Evolutionary conservation across 2,113 vertebrate genomes (phyloP).

Genomic region (Aphyosemion australe): DNA sequence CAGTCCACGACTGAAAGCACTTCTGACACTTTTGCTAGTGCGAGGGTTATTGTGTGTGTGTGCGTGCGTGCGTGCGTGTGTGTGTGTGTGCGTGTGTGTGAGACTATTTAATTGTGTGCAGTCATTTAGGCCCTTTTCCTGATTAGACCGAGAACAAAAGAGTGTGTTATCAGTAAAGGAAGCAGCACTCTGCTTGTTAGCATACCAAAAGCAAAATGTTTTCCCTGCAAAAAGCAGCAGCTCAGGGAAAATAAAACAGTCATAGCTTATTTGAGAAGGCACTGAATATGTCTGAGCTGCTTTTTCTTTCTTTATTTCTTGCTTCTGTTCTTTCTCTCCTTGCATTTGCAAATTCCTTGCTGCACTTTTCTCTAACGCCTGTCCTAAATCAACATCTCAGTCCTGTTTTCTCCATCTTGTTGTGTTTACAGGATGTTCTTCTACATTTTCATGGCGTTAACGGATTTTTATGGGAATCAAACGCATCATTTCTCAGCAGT

Average conservation of each 20-base stretch:
- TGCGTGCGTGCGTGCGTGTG: neutral
- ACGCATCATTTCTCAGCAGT: constrained; percentile 1
- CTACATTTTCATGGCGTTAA: no score
- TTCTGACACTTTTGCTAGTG: neutral
- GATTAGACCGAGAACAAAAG: constrained; percentile 64
- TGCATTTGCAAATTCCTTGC: constrained; percentile 9
- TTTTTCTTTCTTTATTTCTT: constrained; percentile 19
- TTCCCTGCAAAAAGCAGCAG: constrained; percentile 25
- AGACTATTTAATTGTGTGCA: constrained; percentile 4
- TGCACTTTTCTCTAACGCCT: constrained; percentile 15
- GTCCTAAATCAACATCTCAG: neutral
- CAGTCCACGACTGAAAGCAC: constrained; percentile 1
- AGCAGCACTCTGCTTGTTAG: constrained; percentile 43
- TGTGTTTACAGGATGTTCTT: neutral
- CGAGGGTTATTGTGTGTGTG: no score
- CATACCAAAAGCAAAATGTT: constrained; percentile 37
- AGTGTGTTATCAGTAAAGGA: constrained; percentile 63
- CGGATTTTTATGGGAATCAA: no score
- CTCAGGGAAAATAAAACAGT: constrained; percentile 8
- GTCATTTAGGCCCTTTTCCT: constrained; percentile 44
- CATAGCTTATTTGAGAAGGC: constrained; percentile 19
- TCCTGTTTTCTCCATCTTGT: neutral
- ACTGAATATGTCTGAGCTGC: constrained; percentile 15
- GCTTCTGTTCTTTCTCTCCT: constrained; percentile 25
- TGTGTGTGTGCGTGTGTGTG: neutral